Evolutionary conservation across 2,888 invertebrate genomes (phyloP).

Genomic region (Leptothorax acervorum): DNA sequence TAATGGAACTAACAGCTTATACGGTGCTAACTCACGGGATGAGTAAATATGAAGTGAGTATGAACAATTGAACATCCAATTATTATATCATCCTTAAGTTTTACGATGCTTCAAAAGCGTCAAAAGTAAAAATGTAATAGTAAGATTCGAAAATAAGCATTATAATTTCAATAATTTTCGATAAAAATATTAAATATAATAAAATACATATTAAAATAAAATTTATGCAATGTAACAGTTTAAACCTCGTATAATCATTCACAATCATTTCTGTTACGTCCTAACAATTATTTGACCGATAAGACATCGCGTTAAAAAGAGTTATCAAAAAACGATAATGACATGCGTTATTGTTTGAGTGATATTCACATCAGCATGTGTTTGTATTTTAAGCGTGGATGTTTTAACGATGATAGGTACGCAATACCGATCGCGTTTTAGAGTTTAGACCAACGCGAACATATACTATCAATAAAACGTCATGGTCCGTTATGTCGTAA

Average conservation of each 20-base stretch:
- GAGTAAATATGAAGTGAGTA: not conserved
- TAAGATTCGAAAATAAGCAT: not conserved
- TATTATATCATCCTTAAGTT: not conserved
- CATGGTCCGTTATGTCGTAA: constrained; percentile 65
- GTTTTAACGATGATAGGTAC: not conserved
- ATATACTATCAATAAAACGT: constrained; percentile 48
- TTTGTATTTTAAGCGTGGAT: not conserved
- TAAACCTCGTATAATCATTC: not conserved
- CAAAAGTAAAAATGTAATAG: not conserved
- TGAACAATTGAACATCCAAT: not conserved
- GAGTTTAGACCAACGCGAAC: constrained; percentile 5
- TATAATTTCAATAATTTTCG: not conserved
- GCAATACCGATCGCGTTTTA: constrained; percentile 22
- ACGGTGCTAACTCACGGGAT: not conserved
- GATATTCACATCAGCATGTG: not conserved
- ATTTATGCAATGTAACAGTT: not conserved
- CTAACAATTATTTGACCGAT: not conserved
- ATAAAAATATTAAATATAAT: constrained; percentile 12
- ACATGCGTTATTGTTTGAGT: not conserved
- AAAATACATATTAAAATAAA: not conserved
- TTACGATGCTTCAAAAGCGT: not conserved
- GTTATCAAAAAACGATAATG: not conserved
- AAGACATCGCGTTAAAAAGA: not conserved
- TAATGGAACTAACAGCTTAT: constrained; percentile 14
- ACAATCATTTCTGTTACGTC: not conserved